Evolutionary conservation across 2,113 vertebrate genomes (phyloP), one percentile per base, ranked within the genome.

Genomic region (Oxyura jamaicensis): DNA sequence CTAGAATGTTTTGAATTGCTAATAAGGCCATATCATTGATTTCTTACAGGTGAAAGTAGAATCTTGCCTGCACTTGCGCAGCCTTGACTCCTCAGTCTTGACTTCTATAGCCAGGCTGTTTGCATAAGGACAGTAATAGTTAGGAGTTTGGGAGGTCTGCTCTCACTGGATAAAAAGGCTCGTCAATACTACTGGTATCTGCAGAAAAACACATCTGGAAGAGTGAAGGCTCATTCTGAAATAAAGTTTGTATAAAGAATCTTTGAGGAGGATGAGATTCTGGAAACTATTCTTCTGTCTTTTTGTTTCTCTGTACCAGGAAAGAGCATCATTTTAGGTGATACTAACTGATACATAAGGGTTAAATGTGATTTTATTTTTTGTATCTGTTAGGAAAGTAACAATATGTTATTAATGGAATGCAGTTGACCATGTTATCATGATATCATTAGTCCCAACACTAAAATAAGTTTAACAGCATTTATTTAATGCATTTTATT

Each of bases 31-130:
- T 42, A 12, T 33, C 65, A 77, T 59, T 5, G 3, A 90, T 53
- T 69, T 29, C 50, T 48, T 81, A 11, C 42, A 88, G 71, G 83
- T 83, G 75, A 78, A 39, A 48, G 14, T 31, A 75, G 80, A 20
- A 44, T 0, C 6, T 35, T 39, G 79, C 62, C 53, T 71, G 75
- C 29, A 44, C 66, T 72, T 50, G 73, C 22, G 46, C 20, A 48
- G 20, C 22, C 46, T 48, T 48, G 46, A 21, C 46, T 48, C 91
- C 79, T 86, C 15, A 79, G 44, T 60, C 1, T 0, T 7, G 71
- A 17, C 77, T 60, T 23, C 88, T 78, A 0, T 0, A 56, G 65
- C 33, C 0, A 0, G 21, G 46, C 55, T 84, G 10, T 44, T 91
- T 8, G 1, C 67, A 55, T 52, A 42, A 82, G 53, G 60, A 16